Base-by-base conservation (phyloP, 2,113 vertebrate genomes). In the Centropus bengalensis region DNA sequence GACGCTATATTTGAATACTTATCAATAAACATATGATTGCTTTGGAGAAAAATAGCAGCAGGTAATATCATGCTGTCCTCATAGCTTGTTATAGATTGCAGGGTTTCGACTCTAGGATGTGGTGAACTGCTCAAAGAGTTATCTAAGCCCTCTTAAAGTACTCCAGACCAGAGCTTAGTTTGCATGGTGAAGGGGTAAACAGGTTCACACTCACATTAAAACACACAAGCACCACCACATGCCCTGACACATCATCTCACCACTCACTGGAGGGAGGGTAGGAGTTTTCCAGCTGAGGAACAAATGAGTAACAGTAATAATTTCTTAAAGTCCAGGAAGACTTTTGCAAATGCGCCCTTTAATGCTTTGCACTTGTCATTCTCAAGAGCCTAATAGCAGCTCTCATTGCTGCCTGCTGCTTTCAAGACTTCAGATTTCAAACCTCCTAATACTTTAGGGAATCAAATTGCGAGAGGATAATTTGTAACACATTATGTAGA, bases 41-140 rank as follows among this genome's bases (percentile, higher is more conserved):
- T 86, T 12, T 14, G 49, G 76, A 95, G 56, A 78, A 92, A 94
- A 95, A 91, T 59, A 96, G 94, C 89, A 94, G 84, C 77, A 56
- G 73, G 82, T 94, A 84, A 81, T 84, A 87, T 71, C 89, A 89
- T n/a, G 59, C 63, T 82, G 49, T 64, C 24, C 30, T 51, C 63
- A 59, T 4, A 13, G 47, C 88, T 81, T 86, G 71, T 90, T 86
- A 91, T 54, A 90, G 85, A 38, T 83, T 83, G n/a, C n/a, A n/a
- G n/a, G n/a, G n/a, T n/a, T n/a, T n/a, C n/a, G n/a, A n/a, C n/a
- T n/a, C n/a, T n/a, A n/a, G n/a, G n/a, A n/a, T n/a, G n/a, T n/a
- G n/a, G n/a, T n/a, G n/a, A n/a, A n/a, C n/a, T n/a, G n/a, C n/a
- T n/a, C n/a, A 38, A 59, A 82, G 51, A 51, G 42, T 90, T 90